Conservation (phyloP, 2,797 vertebrate genomes). For the Orientallactaga sibirica region DNA sequence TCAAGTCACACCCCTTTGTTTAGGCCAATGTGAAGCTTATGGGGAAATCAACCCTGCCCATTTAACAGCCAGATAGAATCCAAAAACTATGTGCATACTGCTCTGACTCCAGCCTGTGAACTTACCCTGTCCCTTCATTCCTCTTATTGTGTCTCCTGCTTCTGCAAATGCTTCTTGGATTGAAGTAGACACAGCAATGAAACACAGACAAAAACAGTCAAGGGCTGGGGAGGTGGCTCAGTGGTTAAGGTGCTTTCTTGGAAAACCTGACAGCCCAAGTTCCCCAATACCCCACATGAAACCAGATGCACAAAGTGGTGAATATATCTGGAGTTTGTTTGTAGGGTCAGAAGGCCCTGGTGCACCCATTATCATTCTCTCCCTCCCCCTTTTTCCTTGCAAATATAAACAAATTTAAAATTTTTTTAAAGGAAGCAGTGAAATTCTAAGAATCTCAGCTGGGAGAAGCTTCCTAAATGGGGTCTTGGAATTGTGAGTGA, state of each 20-base stretch:
- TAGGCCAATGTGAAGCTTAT: background rate
- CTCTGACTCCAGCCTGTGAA: background rate
- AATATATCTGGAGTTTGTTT: no score
- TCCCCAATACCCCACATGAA: no score
- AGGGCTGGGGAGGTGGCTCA: background rate
- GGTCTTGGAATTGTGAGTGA: conserved; percentile 14
- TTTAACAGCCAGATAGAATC: background rate
- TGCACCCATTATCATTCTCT: no score
- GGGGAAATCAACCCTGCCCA: background rate
- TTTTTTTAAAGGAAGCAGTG: background rate
- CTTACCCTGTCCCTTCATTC: background rate
- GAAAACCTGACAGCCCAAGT: no score
- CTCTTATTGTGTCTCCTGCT: conserved; percentile 9
- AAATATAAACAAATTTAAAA: background rate
- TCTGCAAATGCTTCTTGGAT: conserved; percentile 30
- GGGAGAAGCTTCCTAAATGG: background rate
- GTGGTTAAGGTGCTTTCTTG: no score
- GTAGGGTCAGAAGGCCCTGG: no score
- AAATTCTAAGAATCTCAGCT: conserved; percentile 19
- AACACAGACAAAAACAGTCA: conserved; percentile 26
- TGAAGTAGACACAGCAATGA: conserved; percentile 21
- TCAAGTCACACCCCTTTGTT: background rate
- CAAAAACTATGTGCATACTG: background rate
- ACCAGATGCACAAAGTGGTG: no score
- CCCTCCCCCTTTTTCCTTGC: no score